These are phyloP conservation scores for Pristionchus mayeri DNA, from an alignment of 2,888 invertebrate genomes.

Conservation along the genomic window DNA sequence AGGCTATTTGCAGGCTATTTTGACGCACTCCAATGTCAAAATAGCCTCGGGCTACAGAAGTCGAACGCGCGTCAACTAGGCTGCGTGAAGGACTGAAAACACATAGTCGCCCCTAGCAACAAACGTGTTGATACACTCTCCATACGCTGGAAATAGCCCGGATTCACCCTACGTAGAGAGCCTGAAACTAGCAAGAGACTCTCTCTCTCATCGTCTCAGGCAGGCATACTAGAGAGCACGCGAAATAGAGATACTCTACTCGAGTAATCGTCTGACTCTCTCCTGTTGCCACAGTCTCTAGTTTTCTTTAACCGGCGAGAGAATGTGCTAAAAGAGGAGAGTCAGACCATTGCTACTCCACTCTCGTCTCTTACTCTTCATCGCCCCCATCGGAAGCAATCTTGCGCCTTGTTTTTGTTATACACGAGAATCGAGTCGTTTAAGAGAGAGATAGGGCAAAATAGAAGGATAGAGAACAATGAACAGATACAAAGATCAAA, in stretches of 20 bases:
- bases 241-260: neutral
- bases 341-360: neutral
- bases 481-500: neutral
- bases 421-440: neutral
- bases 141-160: no score
- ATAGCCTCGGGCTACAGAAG: neutral
- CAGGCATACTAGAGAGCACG: neutral
- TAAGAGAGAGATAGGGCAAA: no score
- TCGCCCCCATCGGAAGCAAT: neutral
- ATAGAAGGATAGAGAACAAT: neutral
- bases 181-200: neutral
- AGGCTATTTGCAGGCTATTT: neutral
- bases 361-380: neutral
- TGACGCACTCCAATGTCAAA: neutral
- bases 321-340: no score
- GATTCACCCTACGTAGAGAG: no score
- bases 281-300: no score
- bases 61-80: neutral
- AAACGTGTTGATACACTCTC: no score
- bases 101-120: no score
- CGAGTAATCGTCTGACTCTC: no score
- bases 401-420: neutral
- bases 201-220: neutral
- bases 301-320: no score
- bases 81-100: no score